phyloP scores from a whole-genome alignment of 2,888 invertebrate genomes.

The Ormia ochracea region DNA sequence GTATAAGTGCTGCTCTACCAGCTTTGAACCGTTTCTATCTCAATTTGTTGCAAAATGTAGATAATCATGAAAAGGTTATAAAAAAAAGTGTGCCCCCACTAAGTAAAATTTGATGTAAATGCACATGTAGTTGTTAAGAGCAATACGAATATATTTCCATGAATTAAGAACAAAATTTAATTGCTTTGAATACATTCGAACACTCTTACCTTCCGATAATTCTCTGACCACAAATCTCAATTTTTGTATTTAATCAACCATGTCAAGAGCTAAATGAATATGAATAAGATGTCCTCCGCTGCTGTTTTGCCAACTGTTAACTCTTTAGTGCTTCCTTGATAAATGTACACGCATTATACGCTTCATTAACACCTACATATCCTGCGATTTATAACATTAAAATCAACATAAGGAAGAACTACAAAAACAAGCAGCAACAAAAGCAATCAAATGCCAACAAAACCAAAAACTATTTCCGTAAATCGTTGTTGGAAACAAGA shows the following conservation, averaged over 20 bases:
- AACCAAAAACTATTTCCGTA: constrained; percentile 59
- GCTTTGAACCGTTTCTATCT: too few relatives aligned
- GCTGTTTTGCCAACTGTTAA: constrained; percentile 6
- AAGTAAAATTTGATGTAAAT: too few relatives aligned
- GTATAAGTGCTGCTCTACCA: too few relatives aligned
- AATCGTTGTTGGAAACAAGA: constrained; percentile 40
- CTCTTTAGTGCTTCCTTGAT: constrained; percentile 52
- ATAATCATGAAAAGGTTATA: too few relatives aligned
- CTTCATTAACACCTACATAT: constrained; percentile 61
- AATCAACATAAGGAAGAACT: constrained; percentile 3
- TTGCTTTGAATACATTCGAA: too few relatives aligned
- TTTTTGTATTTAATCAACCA: constrained; percentile 1
- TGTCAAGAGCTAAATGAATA: constrained; percentile 36
- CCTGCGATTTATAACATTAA: constrained; percentile 40
- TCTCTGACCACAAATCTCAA: background rate
- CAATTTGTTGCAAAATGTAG: too few relatives aligned
- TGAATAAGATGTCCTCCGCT: constrained; percentile 27
- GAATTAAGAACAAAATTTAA: too few relatives aligned
- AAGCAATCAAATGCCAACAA: constrained; percentile 45
- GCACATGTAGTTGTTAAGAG: too few relatives aligned
- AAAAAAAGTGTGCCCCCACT: too few relatives aligned
- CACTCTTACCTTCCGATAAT: background rate
- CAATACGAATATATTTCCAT: too few relatives aligned
- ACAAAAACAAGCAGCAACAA: constrained; percentile 13
- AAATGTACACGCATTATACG: constrained; percentile 51